phyloP scores from a whole-genome alignment of 2,113 vertebrate species.

The Syngnathoides biaculeatus region DNA sequence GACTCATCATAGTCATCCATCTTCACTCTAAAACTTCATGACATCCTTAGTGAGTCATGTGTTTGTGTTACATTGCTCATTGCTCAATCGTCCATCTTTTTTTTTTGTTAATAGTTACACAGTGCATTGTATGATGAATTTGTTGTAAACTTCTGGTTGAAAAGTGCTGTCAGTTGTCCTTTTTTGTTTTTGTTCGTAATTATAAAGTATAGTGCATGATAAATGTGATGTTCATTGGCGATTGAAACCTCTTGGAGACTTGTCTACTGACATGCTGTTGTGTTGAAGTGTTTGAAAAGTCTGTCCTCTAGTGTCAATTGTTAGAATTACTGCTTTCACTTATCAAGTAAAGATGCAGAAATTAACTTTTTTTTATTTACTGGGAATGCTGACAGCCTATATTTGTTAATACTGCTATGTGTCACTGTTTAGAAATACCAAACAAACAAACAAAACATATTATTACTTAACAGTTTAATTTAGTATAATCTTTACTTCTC shows the following conservation, averaged over 20 bases:
- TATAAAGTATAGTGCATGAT: too few species aligned
- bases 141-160: too few species aligned
- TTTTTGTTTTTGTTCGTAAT: background rate
- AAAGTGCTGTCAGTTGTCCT: too few species aligned
- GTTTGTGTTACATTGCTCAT: background rate
- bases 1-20: background rate
- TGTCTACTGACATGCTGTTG: slow-evolving; percentile 7
- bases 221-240: background rate
- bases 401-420: background rate
- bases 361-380: background rate
- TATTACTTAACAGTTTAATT: too few species aligned
- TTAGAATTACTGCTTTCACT: slow-evolving; percentile 15
- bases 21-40: background rate
- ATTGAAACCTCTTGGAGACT: background rate
- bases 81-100: background rate
- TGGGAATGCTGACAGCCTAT: background rate
- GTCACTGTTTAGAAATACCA: background rate
- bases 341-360: background rate
- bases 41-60: background rate
- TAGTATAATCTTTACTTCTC: background rate
- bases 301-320: slow-evolving; percentile 49
- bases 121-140: too few species aligned
- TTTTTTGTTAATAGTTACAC: background rate
- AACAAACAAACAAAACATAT: too few species aligned
- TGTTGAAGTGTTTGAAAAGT: slow-evolving; percentile 24